These are phyloP conservation scores for Drosophila kanapiae DNA, from an alignment of 1,140 invertebrate species.

Conservation along the genomic window DNA sequence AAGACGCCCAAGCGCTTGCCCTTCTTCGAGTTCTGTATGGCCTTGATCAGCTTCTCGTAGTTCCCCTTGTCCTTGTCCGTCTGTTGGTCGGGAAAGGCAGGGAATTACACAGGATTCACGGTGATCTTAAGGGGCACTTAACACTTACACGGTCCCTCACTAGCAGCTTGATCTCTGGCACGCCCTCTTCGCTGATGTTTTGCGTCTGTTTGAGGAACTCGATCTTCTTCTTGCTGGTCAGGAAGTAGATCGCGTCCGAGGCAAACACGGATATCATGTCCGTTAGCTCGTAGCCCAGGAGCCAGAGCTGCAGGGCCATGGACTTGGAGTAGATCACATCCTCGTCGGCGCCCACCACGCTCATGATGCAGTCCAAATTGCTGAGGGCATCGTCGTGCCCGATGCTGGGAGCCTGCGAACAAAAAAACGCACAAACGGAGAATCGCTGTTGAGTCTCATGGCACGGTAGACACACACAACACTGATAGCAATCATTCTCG, in stretches of 20 bases:
- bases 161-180: slow-evolving; percentile 95
- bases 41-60: slow-evolving; percentile 94
- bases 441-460: slow-evolving; percentile 2
- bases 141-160: slow-evolving; percentile 94
- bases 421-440: not conserved
- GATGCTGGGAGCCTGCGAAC: slow-evolving; percentile 90
- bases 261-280: slow-evolving; percentile 98
- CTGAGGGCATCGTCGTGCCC: slow-evolving; percentile 92
- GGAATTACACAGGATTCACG: not conserved
- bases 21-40: slow-evolving; percentile 94
- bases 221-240: slow-evolving; percentile 99
- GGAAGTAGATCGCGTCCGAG: slow-evolving; percentile 93
- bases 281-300: slow-evolving; percentile 98
- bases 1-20: slow-evolving; percentile 97
- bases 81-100: slow-evolving; percentile 86
- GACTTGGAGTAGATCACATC: slow-evolving; percentile 98
- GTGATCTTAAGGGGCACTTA: too few relatives aligned
- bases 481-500: slow-evolving; percentile 35
- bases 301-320: slow-evolving; percentile 97
- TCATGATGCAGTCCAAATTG: slow-evolving; percentile 96
- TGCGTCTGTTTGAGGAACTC: slow-evolving; percentile 98
- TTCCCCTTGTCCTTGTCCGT: slow-evolving; percentile 98
- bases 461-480: not conserved
- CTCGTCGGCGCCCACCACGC: slow-evolving; percentile 96
- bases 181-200: slow-evolving; percentile 93